Conservation (phyloP, 2,888 invertebrate genomes). For the Dryadula phaetusa region DNA sequence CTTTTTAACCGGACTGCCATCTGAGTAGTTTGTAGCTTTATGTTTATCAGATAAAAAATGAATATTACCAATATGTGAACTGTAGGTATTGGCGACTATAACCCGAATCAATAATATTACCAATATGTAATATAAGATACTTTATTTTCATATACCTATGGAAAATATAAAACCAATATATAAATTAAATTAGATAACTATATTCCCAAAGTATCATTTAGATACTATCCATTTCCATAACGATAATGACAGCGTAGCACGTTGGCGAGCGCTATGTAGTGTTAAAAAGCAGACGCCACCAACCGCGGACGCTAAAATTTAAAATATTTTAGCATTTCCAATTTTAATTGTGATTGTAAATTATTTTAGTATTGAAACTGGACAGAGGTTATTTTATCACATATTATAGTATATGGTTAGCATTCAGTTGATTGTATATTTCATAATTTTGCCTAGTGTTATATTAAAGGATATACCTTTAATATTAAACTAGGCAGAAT, state of each 20-base stretch:
- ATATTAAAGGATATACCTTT: no score
- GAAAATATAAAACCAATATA: neutral
- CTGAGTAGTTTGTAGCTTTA: no score
- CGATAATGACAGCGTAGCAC: constrained; percentile 17
- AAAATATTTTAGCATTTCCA: constrained; percentile 18
- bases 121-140: no score
- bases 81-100: no score
- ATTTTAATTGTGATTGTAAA: constrained; percentile 14
- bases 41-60: no score
- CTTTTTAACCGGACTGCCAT: no score
- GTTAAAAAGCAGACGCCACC: constrained; percentile 17
- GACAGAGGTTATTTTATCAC: neutral
- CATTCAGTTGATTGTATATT: neutral
- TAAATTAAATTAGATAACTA: constrained; percentile 6
- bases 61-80: no score
- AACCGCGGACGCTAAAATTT: constrained; percentile 15
- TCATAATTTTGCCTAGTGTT: neutral
- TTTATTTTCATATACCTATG: neutral
- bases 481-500: no score
- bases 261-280: constrained; percentile 11
- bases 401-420: neutral
- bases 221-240: constrained; percentile 20
- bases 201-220: constrained; percentile 21
- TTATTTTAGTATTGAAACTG: constrained; percentile 6
- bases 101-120: no score